Base-by-base conservation (phyloP, 2,113 vertebrate species). In the Pedionomus torquatus region DNA sequence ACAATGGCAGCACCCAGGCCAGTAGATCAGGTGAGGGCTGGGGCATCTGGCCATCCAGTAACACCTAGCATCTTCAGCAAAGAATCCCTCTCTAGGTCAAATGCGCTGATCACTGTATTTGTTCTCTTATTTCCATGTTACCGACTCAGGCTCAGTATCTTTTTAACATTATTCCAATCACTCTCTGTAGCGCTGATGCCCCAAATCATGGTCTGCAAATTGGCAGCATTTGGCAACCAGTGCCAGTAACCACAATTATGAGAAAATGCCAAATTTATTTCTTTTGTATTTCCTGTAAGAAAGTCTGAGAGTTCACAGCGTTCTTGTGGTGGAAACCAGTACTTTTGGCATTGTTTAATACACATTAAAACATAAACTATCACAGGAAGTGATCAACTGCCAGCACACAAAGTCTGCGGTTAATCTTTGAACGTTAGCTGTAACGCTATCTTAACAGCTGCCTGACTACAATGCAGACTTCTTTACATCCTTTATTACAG, bases 331-430 rank as follows among this genome's bases (percentile, higher is more conserved):
- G 25, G n/a, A 94, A 95, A 80, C 78, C 57, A 31, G 66, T 68
- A 49, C 31, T 93, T 93, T 92, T 83, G 51, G 8, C 68, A 55
- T 95, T 95, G 31, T 88, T 95, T 51, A 89, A 58, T 52, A 76
- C 39, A 84, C 20, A 30, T 69, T 78, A 89, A 82, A 87, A 69
- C 28, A 76, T 68, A 25, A 92, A 87, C 66, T 69, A 80, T 81
- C 66, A 74, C 17, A 52, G 93, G 82, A 96, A 91, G 37, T 7
- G 17, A 91, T 89, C 81, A 54, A 24, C 43, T 77, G 58, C 49
- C 11, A 1, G 89, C 74, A 83, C 57, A 71, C 52, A 65, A 3
- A 51, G 16, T 39, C 57, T 91, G 72, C 39, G 80, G 74, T 87
- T 95, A 83, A 49, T 48, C 43, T 91, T 25, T 64, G 55, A 93